A percentile compares a stretch with the other conserved stretches of the same genome.
Conservation (phyloP, 2,888 invertebrate genomes). For the Rugalucina vietnamica region DNA sequence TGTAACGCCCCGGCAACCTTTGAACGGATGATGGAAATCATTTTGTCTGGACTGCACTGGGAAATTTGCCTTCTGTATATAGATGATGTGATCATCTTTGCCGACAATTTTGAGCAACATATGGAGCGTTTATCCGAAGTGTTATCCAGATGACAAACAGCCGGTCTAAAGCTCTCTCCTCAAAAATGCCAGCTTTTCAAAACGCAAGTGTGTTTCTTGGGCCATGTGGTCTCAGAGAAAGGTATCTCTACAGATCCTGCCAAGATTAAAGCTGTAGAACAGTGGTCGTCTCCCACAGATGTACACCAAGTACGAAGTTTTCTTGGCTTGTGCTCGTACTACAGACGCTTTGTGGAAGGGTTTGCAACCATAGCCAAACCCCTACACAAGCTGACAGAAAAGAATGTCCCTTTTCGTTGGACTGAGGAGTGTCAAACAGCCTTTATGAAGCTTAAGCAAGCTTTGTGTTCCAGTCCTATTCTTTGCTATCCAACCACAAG, state of each 20-base stretch:
- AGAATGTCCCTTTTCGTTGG: not conserved
- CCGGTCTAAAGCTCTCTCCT: not conserved
- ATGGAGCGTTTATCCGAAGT: not conserved
- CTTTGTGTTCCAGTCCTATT: not conserved
- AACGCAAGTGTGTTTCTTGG: not conserved
- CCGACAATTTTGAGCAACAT: not conserved
- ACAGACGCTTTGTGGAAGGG: not conserved
- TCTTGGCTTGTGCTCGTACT: constrained; percentile 9
- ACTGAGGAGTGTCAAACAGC: not conserved
- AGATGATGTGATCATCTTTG: constrained; percentile 55
- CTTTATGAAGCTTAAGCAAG: not conserved
- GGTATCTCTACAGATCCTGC: not conserved
- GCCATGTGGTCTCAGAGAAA: not conserved
- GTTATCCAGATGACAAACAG: not conserved
- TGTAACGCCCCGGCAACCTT: constrained; percentile 17
- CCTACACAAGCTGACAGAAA: not conserved
- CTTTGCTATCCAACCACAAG: not conserved
- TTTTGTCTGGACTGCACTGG: not conserved
- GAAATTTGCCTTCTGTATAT: constrained; percentile 45
- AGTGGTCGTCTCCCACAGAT: not conserved
- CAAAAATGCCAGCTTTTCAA: not conserved
- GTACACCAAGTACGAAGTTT: not conserved
- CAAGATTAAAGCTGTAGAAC: constrained; percentile 4
- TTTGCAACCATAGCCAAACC: not conserved
- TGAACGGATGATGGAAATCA: constrained; percentile 7